Conservation (phyloP, 2,797 vertebrate species). For the Eulemur coronatus region DNA sequence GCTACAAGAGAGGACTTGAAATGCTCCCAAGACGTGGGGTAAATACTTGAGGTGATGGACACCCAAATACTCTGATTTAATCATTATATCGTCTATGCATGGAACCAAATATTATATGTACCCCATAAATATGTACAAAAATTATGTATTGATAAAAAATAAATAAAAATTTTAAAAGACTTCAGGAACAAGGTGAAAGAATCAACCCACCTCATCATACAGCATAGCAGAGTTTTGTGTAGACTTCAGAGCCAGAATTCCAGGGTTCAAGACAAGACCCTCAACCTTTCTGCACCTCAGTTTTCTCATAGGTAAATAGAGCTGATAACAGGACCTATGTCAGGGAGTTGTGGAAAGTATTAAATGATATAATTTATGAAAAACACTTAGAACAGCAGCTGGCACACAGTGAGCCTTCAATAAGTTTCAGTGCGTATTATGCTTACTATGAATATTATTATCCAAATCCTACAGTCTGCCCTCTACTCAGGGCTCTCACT, state of each 20-base stretch:
- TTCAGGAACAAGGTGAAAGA: neutral
- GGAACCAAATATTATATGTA: neutral
- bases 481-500: neutral
- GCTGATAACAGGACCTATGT: neutral
- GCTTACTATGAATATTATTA: neutral
- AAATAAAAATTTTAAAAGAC: neutral
- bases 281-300: neutral
- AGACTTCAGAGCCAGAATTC: neutral
- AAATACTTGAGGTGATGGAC: neutral
- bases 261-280: neutral
- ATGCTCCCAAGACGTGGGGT: neutral
- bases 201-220: neutral
- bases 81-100: neutral
- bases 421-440: neutral
- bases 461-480: neutral
- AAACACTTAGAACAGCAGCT: neutral
- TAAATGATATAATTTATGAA: neutral
- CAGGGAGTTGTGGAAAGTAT: neutral
- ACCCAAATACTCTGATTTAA: neutral
- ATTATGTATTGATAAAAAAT: neutral
- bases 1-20: neutral
- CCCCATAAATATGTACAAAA: neutral
- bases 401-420: neutral
- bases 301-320: neutral
- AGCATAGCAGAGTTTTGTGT: neutral